A percentile compares a stretch with the other conserved stretches of the same genome.
Evolutionary conservation across 2,797 vertebrate genomes (phyloP).

Genomic region (Siniperca obscura): DNA sequence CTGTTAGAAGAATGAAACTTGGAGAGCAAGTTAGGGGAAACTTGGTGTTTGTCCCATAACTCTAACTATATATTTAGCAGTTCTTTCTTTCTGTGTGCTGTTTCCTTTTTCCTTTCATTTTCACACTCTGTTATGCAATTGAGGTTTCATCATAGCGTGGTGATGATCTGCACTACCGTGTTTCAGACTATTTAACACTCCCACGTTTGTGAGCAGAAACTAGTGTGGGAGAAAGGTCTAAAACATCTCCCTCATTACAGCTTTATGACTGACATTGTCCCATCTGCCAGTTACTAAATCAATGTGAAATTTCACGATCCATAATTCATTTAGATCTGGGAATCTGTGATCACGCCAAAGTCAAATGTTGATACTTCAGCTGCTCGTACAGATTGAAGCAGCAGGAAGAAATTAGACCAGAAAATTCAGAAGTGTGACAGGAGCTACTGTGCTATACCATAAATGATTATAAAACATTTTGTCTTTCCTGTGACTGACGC

Average conservation of each 20-base stretch:
- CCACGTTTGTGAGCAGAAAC: conserved; percentile 17
- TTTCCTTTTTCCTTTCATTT: conserved; percentile 13
- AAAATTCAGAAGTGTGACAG: conserved; percentile 33
- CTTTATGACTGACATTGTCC: conserved; percentile 37
- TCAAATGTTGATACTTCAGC: conserved; percentile 46
- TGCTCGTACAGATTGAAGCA: conserved; percentile 33
- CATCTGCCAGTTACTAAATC: conserved; percentile 55
- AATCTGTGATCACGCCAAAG: conserved; percentile 37
- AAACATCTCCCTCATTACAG: conserved; percentile 53
- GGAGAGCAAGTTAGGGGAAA: background rate
- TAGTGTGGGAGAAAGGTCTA: conserved; percentile 25
- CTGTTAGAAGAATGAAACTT: background rate
- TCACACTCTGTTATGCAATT: conserved; percentile 5
- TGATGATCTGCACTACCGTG: conserved; percentile 14
- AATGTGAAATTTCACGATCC: conserved; percentile 43
- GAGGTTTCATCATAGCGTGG: conserved; percentile 16
- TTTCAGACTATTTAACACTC: conserved; percentile 38
- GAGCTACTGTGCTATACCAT: background rate
- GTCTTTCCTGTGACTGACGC: conserved; percentile 11
- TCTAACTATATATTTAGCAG: conserved; percentile 10
- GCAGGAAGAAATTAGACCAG: conserved; percentile 37
- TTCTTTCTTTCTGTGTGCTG: background rate
- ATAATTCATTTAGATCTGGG: conserved; percentile 51
- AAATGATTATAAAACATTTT: conserved; percentile 16
- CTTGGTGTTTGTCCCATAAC: conserved; percentile 8